phyloP scores from a whole-genome alignment of 2,888 invertebrate genomes.

The Anthophora plumipes region DNA sequence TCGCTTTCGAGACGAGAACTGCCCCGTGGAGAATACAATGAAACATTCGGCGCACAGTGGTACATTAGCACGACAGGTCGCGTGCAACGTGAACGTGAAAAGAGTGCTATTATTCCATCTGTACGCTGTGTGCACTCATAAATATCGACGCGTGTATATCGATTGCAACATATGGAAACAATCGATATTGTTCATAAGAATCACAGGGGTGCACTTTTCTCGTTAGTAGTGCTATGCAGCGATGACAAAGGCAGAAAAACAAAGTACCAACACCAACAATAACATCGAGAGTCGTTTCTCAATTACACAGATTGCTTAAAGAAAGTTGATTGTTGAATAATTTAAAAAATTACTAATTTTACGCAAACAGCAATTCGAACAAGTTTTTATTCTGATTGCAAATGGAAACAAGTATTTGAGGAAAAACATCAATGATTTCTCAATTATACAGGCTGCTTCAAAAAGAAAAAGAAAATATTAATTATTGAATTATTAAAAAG shows the following conservation, averaged over 20 bases:
- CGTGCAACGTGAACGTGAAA: conserved; percentile 8
- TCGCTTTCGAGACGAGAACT: conserved; percentile 2
- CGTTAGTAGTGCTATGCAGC: conserved; percentile 3
- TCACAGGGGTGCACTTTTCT: background rate
- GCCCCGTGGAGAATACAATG: background rate
- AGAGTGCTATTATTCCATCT: background rate
- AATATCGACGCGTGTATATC: conserved; percentile 11
- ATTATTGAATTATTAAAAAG: too few species aligned
- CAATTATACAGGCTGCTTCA: too few species aligned
- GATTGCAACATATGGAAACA: background rate
- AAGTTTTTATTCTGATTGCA: too few species aligned
- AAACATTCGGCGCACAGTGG: background rate
- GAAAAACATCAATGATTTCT: too few species aligned
- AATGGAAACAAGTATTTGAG: too few species aligned
- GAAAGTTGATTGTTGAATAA: too few species aligned
- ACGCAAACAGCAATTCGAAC: too few species aligned
- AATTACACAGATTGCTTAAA: background rate
- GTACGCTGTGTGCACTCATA: background rate
- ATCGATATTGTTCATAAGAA: background rate
- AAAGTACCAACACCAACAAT: conserved; percentile 47
- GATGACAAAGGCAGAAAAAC: background rate
- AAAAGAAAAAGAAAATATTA: too few species aligned
- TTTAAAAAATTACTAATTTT: too few species aligned
- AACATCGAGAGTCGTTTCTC: conserved; percentile 7
- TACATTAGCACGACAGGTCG: background rate